These are phyloP conservation scores for Monodelphis domestica DNA, from an alignment of 2,797 vertebrate genomes.

Conservation along the genomic window DNA sequence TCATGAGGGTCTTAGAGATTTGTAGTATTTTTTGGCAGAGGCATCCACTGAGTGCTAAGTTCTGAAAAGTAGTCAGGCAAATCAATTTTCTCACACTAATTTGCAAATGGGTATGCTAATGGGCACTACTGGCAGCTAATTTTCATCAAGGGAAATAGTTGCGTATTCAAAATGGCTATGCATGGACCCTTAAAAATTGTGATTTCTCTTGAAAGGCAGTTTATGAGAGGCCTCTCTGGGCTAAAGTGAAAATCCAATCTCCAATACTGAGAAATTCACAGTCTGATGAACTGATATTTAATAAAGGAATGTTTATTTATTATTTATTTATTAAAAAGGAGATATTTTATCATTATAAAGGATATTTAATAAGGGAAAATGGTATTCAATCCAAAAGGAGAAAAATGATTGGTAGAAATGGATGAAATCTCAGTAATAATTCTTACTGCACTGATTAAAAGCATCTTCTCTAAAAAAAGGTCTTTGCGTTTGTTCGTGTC, in stretches of 20 bases:
- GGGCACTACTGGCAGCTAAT: conserved; percentile 37
- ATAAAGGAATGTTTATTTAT: too few species aligned
- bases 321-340: too few species aligned
- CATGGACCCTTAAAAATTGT: conserved; percentile 35
- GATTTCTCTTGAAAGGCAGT: conserved; percentile 48
- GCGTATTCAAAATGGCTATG: conserved; percentile 53
- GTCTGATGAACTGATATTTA: conserved; percentile 34
- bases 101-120: conserved; percentile 58
- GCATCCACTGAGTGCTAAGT: conserved; percentile 37
- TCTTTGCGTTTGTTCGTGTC: neutral
- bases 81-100: conserved; percentile 44
- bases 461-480: conserved; percentile 2
- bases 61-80: conserved; percentile 54
- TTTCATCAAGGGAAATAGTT: conserved; percentile 52
- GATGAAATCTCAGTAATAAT: neutral
- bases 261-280: conserved; percentile 31
- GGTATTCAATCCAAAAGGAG: conserved; percentile 7
- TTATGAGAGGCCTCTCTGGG: conserved; percentile 43
- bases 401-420: conserved; percentile 48
- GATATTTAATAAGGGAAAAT: conserved; percentile 52
- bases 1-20: conserved; percentile 28
- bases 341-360: too few species aligned
- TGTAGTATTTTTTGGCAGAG: conserved; percentile 42
- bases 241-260: conserved; percentile 48
- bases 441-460: neutral